These are phyloP conservation scores for Ptilonorhynchus violaceus DNA, from an alignment of 2,113 vertebrate species.

Conservation along the genomic window DNA sequence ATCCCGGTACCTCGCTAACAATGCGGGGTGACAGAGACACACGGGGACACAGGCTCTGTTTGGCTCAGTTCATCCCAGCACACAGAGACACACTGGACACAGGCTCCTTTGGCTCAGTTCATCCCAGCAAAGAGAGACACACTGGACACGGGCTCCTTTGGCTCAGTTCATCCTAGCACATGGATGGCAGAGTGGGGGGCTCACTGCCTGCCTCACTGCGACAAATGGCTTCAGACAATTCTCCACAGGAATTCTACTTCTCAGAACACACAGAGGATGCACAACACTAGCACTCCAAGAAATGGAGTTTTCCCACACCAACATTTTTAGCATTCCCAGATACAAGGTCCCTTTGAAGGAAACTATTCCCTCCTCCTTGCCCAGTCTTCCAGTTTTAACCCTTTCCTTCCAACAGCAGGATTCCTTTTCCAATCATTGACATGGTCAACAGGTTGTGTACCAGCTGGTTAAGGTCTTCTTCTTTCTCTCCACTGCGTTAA, in stretches of 20 bases:
- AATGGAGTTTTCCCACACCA: rapidly evolving
- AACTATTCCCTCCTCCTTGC: not conserved
- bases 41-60: rapidly evolving
- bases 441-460: not conserved
- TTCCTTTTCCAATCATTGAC: not conserved
- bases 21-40: rapidly evolving
- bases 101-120: not conserved
- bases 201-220: no score
- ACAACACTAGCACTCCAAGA: not conserved
- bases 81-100: rapidly evolving
- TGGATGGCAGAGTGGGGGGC: no score
- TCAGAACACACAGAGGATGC: not conserved
- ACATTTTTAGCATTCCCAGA: not conserved
- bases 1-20: not conserved
- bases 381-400: not conserved
- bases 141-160: rapidly evolving
- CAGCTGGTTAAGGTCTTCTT: not conserved
- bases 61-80: not conserved
- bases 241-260: not conserved
- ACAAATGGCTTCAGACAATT: not conserved
- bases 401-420: not conserved
- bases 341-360: not conserved
- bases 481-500: not conserved
- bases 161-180: no score
- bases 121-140: not conserved